A percentile compares a stretch with the other conserved stretches of the same genome.
Evolutionary conservation across 2,113 vertebrate species (phyloP).

Genomic region (Catharus fuscescens): DNA sequence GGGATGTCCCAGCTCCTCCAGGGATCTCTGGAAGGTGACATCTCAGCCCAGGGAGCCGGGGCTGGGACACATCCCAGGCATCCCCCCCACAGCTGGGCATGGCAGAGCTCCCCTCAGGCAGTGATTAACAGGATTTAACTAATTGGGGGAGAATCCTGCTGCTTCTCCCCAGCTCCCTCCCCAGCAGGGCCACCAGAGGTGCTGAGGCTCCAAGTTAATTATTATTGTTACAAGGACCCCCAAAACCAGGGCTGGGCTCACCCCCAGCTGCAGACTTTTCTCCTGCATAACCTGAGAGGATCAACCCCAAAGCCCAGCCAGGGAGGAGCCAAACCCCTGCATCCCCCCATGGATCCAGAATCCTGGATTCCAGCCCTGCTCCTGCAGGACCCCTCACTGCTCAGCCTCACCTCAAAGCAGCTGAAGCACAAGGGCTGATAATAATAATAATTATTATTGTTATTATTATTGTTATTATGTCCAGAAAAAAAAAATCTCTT

Average conservation of each 20-base stretch:
- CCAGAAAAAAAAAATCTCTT: not conserved
- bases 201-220: not conserved
- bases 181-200: not conserved
- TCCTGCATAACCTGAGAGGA: not conserved
- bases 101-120: accelerated
- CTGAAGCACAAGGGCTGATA: accelerated
- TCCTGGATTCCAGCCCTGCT: accelerated
- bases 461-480: not conserved
- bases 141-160: accelerated
- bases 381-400: not conserved
- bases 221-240: not conserved
- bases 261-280: too few relatives aligned
- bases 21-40: not conserved
- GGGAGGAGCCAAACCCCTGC: not conserved
- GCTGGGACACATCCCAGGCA: accelerated
- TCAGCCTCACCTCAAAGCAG: not conserved
- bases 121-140: accelerated
- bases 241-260: not conserved
- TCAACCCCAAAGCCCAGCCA: not conserved
- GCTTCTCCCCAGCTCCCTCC: not conserved
- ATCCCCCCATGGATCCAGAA: accelerated
- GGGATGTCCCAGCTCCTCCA: not conserved
- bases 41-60: not conserved
- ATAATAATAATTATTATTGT: too few relatives aligned
- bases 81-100: accelerated